Evolutionary conservation across 2,797 vertebrate genomes (phyloP).

Genomic region (Malacoctenus gilli): DNA sequence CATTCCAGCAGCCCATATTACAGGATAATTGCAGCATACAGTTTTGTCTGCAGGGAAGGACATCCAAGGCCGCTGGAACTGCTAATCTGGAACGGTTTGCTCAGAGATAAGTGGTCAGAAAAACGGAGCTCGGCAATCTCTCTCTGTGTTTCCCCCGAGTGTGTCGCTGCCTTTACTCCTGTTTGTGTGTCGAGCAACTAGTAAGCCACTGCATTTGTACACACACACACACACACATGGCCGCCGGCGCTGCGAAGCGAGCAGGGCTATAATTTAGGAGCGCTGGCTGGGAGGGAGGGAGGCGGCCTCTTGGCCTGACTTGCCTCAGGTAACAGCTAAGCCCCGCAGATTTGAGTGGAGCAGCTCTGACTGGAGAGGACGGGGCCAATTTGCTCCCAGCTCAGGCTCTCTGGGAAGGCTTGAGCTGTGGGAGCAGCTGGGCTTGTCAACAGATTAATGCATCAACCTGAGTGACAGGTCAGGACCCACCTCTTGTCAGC

Average conservation of each 20-base stretch:
- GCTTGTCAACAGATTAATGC: constrained; percentile 80
- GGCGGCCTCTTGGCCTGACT: constrained; percentile 58
- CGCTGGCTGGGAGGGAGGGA: constrained; percentile 56
- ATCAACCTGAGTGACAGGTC: constrained; percentile 77
- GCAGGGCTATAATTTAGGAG: constrained; percentile 72
- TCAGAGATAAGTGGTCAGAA: constrained; percentile 61
- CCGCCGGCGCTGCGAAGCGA: constrained; percentile 56
- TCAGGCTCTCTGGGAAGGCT: constrained; percentile 49
- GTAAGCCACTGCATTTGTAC: constrained; percentile 46
- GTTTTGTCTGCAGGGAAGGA: constrained; percentile 48
- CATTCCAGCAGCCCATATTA: constrained; percentile 62
- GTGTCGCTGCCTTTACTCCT: constrained; percentile 46
- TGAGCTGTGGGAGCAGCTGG: constrained; percentile 75
- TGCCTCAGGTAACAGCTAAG: constrained; percentile 77
- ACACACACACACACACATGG: constrained; percentile 64
- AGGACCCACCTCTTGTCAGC: constrained; percentile 61
- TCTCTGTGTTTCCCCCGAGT: constrained; percentile 32
- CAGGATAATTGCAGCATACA: constrained; percentile 67
- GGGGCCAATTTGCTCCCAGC: constrained; percentile 74
- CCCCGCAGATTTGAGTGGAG: constrained; percentile 68
- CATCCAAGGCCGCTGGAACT: constrained; percentile 57
- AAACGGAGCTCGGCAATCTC: constrained; percentile 23
- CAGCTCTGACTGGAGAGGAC: constrained; percentile 63
- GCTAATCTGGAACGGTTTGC: constrained; percentile 69
- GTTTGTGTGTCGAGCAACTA: constrained; percentile 65